Conservation (phyloP, 2,113 vertebrate genomes). For the Coracopsis vasa region DNA sequence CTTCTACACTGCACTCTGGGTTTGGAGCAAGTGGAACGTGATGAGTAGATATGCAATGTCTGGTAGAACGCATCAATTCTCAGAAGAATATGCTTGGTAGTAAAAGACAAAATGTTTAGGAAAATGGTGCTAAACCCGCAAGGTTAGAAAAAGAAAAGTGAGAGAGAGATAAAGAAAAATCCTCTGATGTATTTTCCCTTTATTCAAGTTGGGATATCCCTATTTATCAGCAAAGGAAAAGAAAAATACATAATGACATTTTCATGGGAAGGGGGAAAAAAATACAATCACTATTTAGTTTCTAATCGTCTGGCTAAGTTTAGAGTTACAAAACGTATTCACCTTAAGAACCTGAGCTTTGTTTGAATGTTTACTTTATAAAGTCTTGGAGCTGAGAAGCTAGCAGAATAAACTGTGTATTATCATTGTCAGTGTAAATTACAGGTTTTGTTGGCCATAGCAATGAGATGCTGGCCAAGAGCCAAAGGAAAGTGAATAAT, state of each 20-base stretch:
- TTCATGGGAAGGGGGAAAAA: background rate
- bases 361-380: conserved; percentile 70
- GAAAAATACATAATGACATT: conserved; percentile 21
- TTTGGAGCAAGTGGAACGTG: background rate
- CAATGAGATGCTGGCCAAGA: conserved; percentile 61
- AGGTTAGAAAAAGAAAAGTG: background rate
- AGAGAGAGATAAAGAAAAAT: background rate
- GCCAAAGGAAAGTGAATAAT: conserved; percentile 70
- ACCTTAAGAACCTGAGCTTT: conserved; percentile 57
- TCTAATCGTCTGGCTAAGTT: conserved; percentile 27
- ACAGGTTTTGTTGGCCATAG: conserved; percentile 54
- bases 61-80: background rate
- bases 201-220: background rate
- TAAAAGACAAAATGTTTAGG: background rate
- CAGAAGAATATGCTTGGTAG: background rate
- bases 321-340: conserved; percentile 58
- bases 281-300: background rate
- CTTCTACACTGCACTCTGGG: background rate
- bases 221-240: conserved; percentile 40
- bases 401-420: conserved; percentile 65
- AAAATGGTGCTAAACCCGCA: background rate
- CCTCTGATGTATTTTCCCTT: background rate
- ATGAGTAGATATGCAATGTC: background rate
- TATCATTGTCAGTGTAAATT: conserved; percentile 75
- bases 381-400: conserved; percentile 58